Base-by-base conservation (phyloP, 2,113 vertebrate genomes). In the Spilogale gracilis region DNA sequence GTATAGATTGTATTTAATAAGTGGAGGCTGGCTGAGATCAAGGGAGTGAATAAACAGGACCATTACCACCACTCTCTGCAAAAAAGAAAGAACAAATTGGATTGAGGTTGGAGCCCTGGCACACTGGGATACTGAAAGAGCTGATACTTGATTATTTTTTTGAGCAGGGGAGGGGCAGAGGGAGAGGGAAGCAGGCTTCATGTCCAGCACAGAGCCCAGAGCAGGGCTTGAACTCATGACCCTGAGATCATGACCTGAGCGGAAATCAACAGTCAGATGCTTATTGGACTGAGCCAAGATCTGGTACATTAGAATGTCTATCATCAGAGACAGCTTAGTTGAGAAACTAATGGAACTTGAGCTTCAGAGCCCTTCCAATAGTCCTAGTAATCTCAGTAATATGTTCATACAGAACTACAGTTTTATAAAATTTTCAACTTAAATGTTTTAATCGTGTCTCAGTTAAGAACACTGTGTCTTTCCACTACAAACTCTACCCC, bases 161-260 rank as follows among this genome's bases (percentile, higher is more conserved):
- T 69, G n/a, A n/a, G 32, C 16, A 9, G 8, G 3, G 32, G 65
- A 69, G 30, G 65, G 32, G 14, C 32, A 69, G 67, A 69, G 8
- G 67, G 67, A 69, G 17, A 69, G 32, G 30, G 67, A 69, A 38
- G n/a, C 67, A 69, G 32, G 16, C 16, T 69, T 17, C 67, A 38
- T 69, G 67, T 9, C 67, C 32, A 38, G 17, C 67, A 4, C 0
- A 1, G 67, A 69, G 32, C 32, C 32, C 32, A 69, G 4, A 0
- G 7, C 16, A 4, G 67, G 32, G 7, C 8, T 69, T 38, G 67
- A 69, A 69, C 67, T 69, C 65, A n/a, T n/a, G 16, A n/a, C 65
- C 32, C 32, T 9, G 16, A 38, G 67, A 69, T 69, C 67, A 69
- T 38, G 32, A 69, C 17, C 32, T 38, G 67, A 38, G 17, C 67